Evolutionary conservation across 2,888 invertebrate species (phyloP).

Genomic region (Parnassius smintheus): DNA sequence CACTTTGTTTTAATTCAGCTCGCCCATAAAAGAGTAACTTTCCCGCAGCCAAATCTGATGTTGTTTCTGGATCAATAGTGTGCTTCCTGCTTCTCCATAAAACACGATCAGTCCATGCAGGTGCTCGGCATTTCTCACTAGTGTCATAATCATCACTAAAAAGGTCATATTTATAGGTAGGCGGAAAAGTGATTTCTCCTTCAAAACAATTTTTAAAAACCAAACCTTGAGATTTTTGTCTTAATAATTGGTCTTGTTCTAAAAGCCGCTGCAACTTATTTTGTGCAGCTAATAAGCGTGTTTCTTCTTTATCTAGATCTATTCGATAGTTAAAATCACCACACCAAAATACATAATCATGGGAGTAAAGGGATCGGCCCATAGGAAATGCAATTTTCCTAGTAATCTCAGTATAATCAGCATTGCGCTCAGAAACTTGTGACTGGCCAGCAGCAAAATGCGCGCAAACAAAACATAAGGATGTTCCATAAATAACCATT

Average conservation of each 20-base stretch:
- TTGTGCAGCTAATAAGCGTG: conserved; percentile 90
- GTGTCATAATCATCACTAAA: conserved; percentile 99
- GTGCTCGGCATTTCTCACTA: conserved; percentile 97
- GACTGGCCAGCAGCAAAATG: conserved; percentile 99
- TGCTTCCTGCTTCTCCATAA: conserved; percentile 93
- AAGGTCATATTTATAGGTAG: conserved; percentile 99
- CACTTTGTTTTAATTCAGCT: conserved; percentile 97
- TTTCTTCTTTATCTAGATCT: conserved; percentile 96
- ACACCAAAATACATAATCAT: conserved; percentile 99
- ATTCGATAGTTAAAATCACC: conserved; percentile 99
- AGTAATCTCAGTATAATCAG: conserved; percentile 97
- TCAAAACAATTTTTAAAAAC: conserved; percentile 97
- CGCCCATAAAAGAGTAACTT: conserved; percentile 93
- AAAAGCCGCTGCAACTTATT: conserved; percentile 88
- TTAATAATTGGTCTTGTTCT: conserved; percentile 93
- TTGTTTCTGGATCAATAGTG: conserved; percentile 84
- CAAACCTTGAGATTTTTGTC: conserved; percentile 89
- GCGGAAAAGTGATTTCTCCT: conserved; percentile 94
- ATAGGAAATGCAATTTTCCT: conserved; percentile 94
- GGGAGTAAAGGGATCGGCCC: conserved; percentile 95
- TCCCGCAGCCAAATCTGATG: conserved; percentile 87
- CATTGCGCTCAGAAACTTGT: conserved; percentile 96
- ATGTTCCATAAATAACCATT: conserved; percentile 94
- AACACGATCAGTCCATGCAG: conserved; percentile 99
- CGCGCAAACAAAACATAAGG: conserved; percentile 98